These are phyloP conservation scores for Drosophila maculinotata DNA, from an alignment of 2,888 invertebrate genomes.

Conservation along the genomic window DNA sequence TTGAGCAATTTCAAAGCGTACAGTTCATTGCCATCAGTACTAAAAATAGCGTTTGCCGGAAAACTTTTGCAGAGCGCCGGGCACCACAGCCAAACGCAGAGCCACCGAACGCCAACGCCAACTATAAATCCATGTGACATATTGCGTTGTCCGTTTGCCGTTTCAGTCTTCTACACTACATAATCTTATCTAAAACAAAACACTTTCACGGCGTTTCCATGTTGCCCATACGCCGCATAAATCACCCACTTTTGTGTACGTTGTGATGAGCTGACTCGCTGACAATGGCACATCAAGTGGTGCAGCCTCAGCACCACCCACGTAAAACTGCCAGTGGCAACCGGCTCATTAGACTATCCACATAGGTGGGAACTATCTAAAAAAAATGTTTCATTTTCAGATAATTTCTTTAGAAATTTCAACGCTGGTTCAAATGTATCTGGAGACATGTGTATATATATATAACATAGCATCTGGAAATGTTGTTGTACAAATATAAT, in stretches of 20 bases:
- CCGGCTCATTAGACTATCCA: slow-evolving; percentile 35
- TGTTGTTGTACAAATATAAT: slow-evolving; percentile 9
- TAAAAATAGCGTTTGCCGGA: slow-evolving; percentile 57
- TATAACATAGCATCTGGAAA: neutral
- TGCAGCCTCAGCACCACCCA: slow-evolving; percentile 54
- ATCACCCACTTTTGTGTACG: slow-evolving; percentile 34
- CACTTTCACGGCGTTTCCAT: slow-evolving; percentile 60
- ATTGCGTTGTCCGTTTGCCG: slow-evolving; percentile 57
- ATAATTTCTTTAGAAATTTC: slow-evolving; percentile 11
- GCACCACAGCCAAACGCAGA: slow-evolving; percentile 17
- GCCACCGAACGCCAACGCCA: slow-evolving; percentile 39
- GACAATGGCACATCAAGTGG: slow-evolving; percentile 75
- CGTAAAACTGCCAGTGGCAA: slow-evolving; percentile 39
- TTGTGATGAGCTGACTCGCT: slow-evolving; percentile 53
- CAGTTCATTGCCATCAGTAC: slow-evolving; percentile 73
- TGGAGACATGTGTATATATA: slow-evolving; percentile 5
- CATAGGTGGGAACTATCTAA: slow-evolving; percentile 23
- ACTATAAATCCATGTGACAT: slow-evolving; percentile 74
- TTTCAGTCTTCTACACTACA: slow-evolving; percentile 36
- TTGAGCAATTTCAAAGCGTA: slow-evolving; percentile 38
- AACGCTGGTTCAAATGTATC: slow-evolving; percentile 1
- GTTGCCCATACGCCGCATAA: slow-evolving; percentile 53
- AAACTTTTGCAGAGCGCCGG: slow-evolving; percentile 58
- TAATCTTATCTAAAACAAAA: slow-evolving; percentile 79
- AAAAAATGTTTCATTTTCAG: slow-evolving; percentile 13